phyloP scores from a whole-genome alignment of 2,797 vertebrate genomes.

The Hylomyscus alleni region DNA sequence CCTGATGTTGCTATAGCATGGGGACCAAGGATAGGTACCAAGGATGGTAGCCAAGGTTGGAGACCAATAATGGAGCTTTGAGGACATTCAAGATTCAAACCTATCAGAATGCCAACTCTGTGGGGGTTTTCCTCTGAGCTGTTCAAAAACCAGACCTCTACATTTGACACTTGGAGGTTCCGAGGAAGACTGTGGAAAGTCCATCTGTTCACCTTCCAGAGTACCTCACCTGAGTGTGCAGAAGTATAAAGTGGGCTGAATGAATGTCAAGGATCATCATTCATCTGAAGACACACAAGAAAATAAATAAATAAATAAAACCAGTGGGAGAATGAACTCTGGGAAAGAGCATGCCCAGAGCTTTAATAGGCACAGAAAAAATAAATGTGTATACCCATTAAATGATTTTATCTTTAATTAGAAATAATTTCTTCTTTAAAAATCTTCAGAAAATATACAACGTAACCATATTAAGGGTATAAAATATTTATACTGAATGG shows the following conservation, averaged over 20 bases:
- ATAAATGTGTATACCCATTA: not conserved
- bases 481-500: not conserved
- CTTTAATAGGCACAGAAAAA: slow-evolving; percentile 13
- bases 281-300: slow-evolving; percentile 4
- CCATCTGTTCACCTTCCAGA: not conserved
- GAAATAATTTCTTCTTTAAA: not conserved
- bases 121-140: not conserved
- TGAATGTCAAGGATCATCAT: slow-evolving; percentile 32
- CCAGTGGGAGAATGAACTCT: not conserved
- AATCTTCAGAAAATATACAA: not conserved
- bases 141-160: not conserved
- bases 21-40: too few species aligned
- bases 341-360: not conserved
- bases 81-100: not conserved
- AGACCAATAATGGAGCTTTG: not conserved
- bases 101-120: not conserved
- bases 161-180: not conserved
- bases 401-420: not conserved
- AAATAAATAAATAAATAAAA: slow-evolving; percentile 20
- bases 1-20: too few species aligned
- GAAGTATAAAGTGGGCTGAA: not conserved
- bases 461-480: not conserved
- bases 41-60: too few species aligned
- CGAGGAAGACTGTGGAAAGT: not conserved
- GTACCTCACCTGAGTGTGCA: not conserved